Evolutionary conservation across 2,888 invertebrate genomes (phyloP).

Genomic region (Oscheius sp.): DNA sequence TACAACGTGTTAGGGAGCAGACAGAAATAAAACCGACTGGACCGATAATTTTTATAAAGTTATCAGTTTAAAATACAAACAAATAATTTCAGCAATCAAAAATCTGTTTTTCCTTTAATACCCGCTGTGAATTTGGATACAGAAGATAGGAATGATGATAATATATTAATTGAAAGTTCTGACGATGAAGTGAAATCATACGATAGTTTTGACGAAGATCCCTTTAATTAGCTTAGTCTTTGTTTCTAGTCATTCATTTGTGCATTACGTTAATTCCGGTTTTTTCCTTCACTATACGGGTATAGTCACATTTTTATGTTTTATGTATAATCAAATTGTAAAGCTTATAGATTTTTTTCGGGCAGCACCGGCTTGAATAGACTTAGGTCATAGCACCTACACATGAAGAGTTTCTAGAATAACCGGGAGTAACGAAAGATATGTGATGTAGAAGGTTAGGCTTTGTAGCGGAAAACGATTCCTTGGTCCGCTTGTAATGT

Average conservation of each 20-base stretch:
- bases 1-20: background rate
- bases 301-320: too few species aligned
- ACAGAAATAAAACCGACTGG: background rate
- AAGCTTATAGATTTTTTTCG: background rate
- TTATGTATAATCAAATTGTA: background rate
- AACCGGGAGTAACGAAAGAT: background rate
- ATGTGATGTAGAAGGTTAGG: conserved; percentile 7
- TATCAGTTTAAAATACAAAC: background rate
- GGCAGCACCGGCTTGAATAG: conserved; percentile 5
- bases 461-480: conserved; percentile 55
- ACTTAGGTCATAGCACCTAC: conserved; percentile 1
- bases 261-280: background rate
- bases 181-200: conserved; percentile 10
- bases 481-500: conserved; percentile 57
- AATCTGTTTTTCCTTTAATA: background rate
- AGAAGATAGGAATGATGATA: background rate
- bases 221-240: conserved; percentile 1
- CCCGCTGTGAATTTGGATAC: background rate
- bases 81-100: background rate
- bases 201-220: conserved; percentile 32
- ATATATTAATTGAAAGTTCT: conserved; percentile 19
- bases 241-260: background rate
- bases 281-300: background rate
- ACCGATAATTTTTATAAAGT: background rate
- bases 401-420: too few species aligned